Percentiles rank a stretch among this genome's conserved stretches.
These are phyloP conservation scores for Leptonema lineaticorne DNA, from an alignment of 1,140 invertebrate genomes.

Conservation along the genomic window DNA sequence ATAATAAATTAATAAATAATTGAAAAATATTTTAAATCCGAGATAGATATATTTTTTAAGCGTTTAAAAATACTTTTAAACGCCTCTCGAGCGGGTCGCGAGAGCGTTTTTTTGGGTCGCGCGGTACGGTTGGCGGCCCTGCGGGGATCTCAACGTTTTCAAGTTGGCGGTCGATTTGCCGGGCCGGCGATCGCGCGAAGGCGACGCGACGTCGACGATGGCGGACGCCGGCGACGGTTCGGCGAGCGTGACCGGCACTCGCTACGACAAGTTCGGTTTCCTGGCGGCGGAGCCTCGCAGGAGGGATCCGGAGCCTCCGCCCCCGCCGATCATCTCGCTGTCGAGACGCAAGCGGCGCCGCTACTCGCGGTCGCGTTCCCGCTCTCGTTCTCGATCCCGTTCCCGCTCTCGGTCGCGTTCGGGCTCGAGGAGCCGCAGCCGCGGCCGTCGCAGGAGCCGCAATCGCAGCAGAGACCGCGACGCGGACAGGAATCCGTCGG, in stretches of 20 bases:
- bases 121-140: not conserved
- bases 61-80: too few relatives aligned
- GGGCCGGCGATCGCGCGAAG: too few relatives aligned
- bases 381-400: conserved; percentile 3
- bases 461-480: not conserved
- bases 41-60: too few relatives aligned
- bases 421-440: not conserved
- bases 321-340: not conserved
- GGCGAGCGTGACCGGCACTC: not conserved
- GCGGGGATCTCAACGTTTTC: too few relatives aligned
- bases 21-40: too few relatives aligned
- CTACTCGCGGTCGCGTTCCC: conserved; percentile 3
- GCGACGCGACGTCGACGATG: not conserved
- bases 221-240: not conserved
- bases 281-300: conserved; percentile 4
- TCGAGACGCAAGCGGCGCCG: conserved; percentile 6
- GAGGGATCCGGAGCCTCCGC: not conserved
- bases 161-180: not conserved
- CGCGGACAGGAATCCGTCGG: not conserved
- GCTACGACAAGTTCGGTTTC: conserved; percentile 40
- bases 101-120: not conserved
- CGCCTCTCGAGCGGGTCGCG: too few relatives aligned
- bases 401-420: too few relatives aligned
- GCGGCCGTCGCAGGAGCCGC: not conserved
- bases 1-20: too few relatives aligned